Conservation (phyloP, 2,888 invertebrate genomes). For the Sesia apiformis region DNA sequence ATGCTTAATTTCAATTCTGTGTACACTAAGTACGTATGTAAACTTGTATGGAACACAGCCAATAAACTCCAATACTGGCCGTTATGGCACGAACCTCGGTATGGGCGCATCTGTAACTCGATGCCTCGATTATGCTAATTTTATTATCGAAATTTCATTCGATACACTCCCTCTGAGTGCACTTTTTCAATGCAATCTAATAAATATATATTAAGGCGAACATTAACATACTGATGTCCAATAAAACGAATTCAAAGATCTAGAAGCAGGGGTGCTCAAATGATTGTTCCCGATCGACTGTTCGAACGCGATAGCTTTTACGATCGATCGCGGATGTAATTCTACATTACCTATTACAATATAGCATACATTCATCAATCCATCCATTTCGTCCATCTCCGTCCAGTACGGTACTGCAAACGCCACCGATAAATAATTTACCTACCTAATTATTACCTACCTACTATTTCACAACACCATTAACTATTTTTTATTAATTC, state of each 20-base stretch:
- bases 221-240: slow-evolving; percentile 34
- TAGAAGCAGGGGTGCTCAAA: not conserved
- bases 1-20: slow-evolving; percentile 63
- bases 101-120: slow-evolving; percentile 51
- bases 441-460: too few relatives aligned
- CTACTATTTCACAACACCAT: too few relatives aligned
- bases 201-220: slow-evolving; percentile 9
- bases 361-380: too few relatives aligned
- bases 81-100: slow-evolving; percentile 3
- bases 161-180: slow-evolving; percentile 30
- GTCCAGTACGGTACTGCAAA: too few relatives aligned
- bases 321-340: too few relatives aligned
- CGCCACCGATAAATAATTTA: too few relatives aligned
- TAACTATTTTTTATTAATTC: too few relatives aligned
- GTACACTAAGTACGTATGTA: slow-evolving; percentile 47
- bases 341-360: too few relatives aligned
- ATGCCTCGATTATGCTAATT: slow-evolving; percentile 70
- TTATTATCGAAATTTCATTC: slow-evolving; percentile 62
- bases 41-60: slow-evolving; percentile 51
- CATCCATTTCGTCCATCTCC: too few relatives aligned
- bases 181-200: slow-evolving; percentile 19
- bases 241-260: slow-evolving; percentile 21
- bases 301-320: too few relatives aligned
- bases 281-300: not conserved
- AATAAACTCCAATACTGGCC: slow-evolving; percentile 51